Base-by-base conservation (phyloP, 2,888 invertebrate species). In the Yponomeuta evonymella region DNA sequence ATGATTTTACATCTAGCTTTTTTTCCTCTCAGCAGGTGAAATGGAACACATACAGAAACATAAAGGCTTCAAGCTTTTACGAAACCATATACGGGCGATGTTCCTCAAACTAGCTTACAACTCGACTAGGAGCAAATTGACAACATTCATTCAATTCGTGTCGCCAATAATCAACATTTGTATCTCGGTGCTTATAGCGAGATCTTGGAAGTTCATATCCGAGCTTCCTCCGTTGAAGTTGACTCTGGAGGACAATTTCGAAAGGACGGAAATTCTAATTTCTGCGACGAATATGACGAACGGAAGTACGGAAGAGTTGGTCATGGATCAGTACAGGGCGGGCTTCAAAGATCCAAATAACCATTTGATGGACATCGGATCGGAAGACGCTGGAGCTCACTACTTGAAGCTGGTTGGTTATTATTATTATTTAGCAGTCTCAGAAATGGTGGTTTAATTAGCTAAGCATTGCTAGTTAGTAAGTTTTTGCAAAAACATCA, bases 171-270 rank as follows among this genome's bases (percentile, higher is more conserved):
- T 92, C 72, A 92, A 92, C 70, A 92, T 92, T 48, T 79, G 83
- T 1, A 77, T 92, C 77, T 90, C 92, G 8, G 90, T 92, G 48
- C 72, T 86, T 11, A 89, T 92, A 74, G 79, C 90, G 1, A 81
- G 90, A 30, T 90, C 91, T 12, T 92, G 92, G 92, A 86, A 86
- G 73, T 92, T 92, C 72, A 79, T 92, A 69, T 83, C 86, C 0
- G 92, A 94, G 75, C 84, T 96, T n/a, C 95, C 95, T 0, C 87
- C 95, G 0, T 82, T 95, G 73, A 81, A 83, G 0, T 87, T 96
- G 33, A 90, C 89, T 36, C 82, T 95, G 43, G 79, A 86, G 72
- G 85, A 93, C 71, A 89, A 89, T 0, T 92, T 89, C 74, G 76
- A 74, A 62, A 74, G 74, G 1, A 90, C 92, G 0, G 79, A 90